A percentile compares a stretch with the other conserved stretches of the same genome.
These are phyloP conservation scores for Vombatus ursinus DNA, from an alignment of 2,113 vertebrate species.

Conservation along the genomic window DNA sequence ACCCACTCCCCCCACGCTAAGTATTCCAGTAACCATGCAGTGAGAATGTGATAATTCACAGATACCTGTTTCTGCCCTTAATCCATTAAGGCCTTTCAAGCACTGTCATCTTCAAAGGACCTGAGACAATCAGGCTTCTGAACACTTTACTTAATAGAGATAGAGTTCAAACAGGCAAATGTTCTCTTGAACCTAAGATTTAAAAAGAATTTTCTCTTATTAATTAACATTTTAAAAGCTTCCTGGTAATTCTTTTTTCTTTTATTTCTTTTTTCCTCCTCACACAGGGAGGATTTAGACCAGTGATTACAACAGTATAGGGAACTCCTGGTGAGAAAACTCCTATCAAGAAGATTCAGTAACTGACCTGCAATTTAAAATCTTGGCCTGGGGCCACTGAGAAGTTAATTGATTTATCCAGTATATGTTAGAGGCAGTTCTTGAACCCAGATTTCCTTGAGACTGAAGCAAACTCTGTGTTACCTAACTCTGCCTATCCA, in stretches of 20 bases:
- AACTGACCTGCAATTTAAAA: not conserved
- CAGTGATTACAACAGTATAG: not conserved
- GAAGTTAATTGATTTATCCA: not conserved
- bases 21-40: not conserved
- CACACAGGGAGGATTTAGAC: not conserved
- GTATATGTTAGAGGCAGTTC: not conserved
- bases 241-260: not conserved
- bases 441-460: not conserved
- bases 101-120: slow-evolving; percentile 9
- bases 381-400: not conserved
- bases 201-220: slow-evolving; percentile 13
- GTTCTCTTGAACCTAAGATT: slow-evolving; percentile 18
- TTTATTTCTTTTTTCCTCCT: not conserved
- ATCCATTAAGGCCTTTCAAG: slow-evolving; percentile 24
- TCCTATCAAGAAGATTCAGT: too few relatives aligned
- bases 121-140: not conserved
- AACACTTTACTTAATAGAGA: not conserved
- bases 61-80: slow-evolving; percentile 13
- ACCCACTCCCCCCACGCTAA: not conserved
- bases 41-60: slow-evolving; percentile 21
- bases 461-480: not conserved
- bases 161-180: not conserved
- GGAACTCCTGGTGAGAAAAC: not conserved
- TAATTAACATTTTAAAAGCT: slow-evolving; percentile 28
- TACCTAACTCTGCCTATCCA: not conserved